Base-by-base conservation (phyloP, 1,140 invertebrate genomes). In the Melipona quadrifasciata region DNA sequence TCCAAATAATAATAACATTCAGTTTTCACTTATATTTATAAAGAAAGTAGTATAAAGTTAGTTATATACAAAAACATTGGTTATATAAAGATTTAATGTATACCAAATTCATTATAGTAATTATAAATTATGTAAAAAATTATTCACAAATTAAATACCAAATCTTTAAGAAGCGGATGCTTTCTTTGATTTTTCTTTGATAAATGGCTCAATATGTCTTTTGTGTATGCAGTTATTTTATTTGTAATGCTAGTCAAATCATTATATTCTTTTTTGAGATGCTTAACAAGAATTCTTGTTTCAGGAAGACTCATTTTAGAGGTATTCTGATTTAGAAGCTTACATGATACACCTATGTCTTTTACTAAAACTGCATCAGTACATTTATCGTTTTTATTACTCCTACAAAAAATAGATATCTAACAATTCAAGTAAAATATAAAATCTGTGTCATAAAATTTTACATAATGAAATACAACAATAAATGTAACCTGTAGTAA, bases 331-430 rank as follows among this genome's bases (percentile, higher is more conserved):
- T 82, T 81, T 72, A 80, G 67, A 57, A 90, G 77, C 24, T 34
- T 82, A 71, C 90, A 91, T 1, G 90, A 89, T 71, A 90, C 53
- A 51, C 89, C 90, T 39, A 90, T 79, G 24, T 91, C 90, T 27
- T 90, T 91, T 14, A 91, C 83, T 5, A 91, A n/a, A 21, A 91
- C 86, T 10, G 87, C 87, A 77, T 91, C 89, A 47, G 57, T 27
- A 65, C 0, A 71, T 24, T 12, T 68, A 12, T 65, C 19, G 19
- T 14, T 77, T 68, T n/a, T 87, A 17, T 71, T 85, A 80, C 72
- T 89, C 68, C 86, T 90, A 16, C 34, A 53, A 12, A 8, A 24
- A n/a, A 57, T 53, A 53, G 55, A 0, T 27, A 65, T 8, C n/a
- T 65, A 65, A 61, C 24, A 61, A 61, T n/a, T 61, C 24, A 61